Evolutionary conservation across 2,113 vertebrate genomes (phyloP).

Genomic region (Xiphophorus couchianus): DNA sequence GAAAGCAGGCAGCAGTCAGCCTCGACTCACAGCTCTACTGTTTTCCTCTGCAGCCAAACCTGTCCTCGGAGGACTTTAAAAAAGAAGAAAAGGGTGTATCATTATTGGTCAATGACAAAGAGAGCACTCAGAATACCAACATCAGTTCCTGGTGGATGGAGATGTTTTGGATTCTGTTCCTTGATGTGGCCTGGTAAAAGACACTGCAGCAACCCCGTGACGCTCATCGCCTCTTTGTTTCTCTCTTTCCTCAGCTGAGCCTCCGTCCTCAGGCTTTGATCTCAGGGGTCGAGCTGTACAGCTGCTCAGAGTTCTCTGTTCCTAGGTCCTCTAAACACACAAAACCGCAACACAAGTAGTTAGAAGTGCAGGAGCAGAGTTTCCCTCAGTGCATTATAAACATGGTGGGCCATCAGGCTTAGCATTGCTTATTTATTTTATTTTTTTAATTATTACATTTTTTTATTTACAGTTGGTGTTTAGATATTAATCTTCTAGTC

Average conservation of each 20-base stretch:
- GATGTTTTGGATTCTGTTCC: conserved; percentile 67
- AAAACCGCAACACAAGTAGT: background rate
- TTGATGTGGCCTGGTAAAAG: conserved; percentile 48
- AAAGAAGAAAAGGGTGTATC: conserved; percentile 19
- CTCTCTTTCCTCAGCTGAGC: background rate
- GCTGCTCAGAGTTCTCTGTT: conserved; percentile 90
- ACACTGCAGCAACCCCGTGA: conserved; percentile 28
- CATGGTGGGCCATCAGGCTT: too few species aligned
- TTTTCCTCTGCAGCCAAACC: conserved; percentile 67
- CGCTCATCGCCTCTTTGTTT: conserved; percentile 11
- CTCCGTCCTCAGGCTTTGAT: conserved; percentile 88
- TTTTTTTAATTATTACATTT: too few species aligned
- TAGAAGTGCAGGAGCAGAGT: background rate
- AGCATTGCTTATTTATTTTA: too few species aligned
- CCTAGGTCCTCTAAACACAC: conserved; percentile 87
- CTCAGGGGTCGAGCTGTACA: conserved; percentile 89
- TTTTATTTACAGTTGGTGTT: too few species aligned
- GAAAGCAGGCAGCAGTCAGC: conserved; percentile 82
- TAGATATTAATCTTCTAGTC: too few species aligned
- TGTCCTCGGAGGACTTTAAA: conserved; percentile 22
- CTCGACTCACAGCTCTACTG: conserved; percentile 79
- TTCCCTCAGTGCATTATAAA: too few species aligned
- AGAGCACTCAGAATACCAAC: conserved; percentile 47
- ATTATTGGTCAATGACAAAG: conserved; percentile 25
- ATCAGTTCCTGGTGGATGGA: conserved; percentile 74